Evolutionary conservation across 2,888 invertebrate species (phyloP).

Genomic region (Uloborus plumipes): DNA sequence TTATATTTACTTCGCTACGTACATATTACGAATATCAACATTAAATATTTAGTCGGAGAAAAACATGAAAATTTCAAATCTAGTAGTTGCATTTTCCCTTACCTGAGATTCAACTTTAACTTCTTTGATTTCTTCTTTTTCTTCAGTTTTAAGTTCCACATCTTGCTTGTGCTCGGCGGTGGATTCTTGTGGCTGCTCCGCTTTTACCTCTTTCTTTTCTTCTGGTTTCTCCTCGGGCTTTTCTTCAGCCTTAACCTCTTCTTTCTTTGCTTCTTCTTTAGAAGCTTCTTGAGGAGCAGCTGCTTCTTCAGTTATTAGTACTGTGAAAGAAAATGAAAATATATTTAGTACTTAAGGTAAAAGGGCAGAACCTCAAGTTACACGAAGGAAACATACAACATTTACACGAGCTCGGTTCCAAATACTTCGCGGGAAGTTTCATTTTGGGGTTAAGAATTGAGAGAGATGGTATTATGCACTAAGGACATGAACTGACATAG

Average conservation of each 20-base stretch:
- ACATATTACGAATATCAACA: no score
- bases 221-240: background rate
- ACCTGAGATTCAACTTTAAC: background rate
- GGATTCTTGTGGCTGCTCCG: constrained; percentile 1
- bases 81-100: no score
- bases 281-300: constrained; percentile 1
- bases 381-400: no score
- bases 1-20: no score
- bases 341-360: background rate
- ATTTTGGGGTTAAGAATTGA: no score
- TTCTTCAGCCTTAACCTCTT: background rate
- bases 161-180: background rate
- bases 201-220: constrained; percentile 10
- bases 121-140: constrained; percentile 9
- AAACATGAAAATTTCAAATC: no score
- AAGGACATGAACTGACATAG: no score
- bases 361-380: no score
- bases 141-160: background rate
- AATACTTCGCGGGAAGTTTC: no score
- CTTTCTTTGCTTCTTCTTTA: constrained; percentile 1
- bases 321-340: background rate
- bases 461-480: no score
- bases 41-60: no score
- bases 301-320: constrained; percentile 6
- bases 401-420: no score